Conservation (phyloP, 2,113 vertebrate species). For the Leptobrachium ailaonicum region DNA sequence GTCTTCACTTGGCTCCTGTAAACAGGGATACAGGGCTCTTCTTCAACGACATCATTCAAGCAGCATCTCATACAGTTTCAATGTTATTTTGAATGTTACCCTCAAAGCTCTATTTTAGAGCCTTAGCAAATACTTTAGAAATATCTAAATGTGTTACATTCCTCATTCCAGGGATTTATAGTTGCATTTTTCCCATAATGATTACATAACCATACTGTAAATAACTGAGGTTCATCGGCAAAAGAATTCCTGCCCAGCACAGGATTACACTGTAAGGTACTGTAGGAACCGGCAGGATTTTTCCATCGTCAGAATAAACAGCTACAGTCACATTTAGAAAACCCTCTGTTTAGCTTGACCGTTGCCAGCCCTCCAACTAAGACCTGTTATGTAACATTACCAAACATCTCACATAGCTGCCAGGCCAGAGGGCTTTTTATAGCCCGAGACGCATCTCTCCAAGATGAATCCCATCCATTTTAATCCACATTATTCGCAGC, state of each 20-base stretch:
- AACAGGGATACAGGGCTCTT: too few relatives aligned
- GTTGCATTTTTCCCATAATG: too few relatives aligned
- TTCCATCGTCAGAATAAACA: background rate
- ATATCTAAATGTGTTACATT: too few relatives aligned
- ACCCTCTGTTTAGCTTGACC: conserved; percentile 55
- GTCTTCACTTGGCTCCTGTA: too few relatives aligned
- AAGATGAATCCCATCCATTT: conserved; percentile 51
- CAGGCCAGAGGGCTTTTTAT: conserved; percentile 56
- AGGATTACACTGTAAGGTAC: background rate
- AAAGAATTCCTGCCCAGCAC: background rate
- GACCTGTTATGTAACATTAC: conserved; percentile 57
- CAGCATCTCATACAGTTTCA: too few relatives aligned
- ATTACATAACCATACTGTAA: too few relatives aligned
- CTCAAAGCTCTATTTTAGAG: too few relatives aligned
- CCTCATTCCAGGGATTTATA: too few relatives aligned
- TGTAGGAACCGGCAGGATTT: conserved; percentile 1
- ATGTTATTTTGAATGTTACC: too few relatives aligned
- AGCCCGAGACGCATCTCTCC: conserved; percentile 45
- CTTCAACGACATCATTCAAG: too few relatives aligned
- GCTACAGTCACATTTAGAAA: conserved; percentile 54
- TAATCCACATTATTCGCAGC: conserved; percentile 52
- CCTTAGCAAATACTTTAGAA: too few relatives aligned
- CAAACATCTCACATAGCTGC: conserved; percentile 58
- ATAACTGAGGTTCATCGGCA: too few relatives aligned
- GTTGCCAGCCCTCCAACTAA: conserved; percentile 54